Percentiles rank a stretch among this genome's conserved stretches.
Evolutionary conservation across 1,140 invertebrate genomes (phyloP).

Genomic region (Eubasilissa regina): DNA sequence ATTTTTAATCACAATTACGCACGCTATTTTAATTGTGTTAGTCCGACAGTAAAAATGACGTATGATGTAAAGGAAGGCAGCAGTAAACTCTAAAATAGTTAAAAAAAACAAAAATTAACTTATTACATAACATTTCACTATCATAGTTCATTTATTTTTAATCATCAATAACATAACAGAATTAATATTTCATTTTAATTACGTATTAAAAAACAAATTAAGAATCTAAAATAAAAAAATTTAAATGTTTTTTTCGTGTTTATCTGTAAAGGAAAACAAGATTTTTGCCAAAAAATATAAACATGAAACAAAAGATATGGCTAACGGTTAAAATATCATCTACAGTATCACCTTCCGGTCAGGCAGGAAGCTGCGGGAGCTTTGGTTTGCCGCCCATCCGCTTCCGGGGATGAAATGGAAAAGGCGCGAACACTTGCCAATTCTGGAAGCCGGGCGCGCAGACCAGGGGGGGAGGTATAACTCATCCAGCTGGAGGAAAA

Average conservation of each 20-base stretch:
- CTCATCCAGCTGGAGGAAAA: constrained; percentile 23
- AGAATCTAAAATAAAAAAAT: too few relatives aligned
- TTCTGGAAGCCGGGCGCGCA: constrained; percentile 17
- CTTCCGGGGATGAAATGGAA: constrained; percentile 40
- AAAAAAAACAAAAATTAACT: too few relatives aligned
- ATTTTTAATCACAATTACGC: too few relatives aligned
- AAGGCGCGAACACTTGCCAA: constrained; percentile 42
- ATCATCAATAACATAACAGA: too few relatives aligned
- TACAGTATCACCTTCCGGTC: constrained; percentile 43
- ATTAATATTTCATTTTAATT: too few relatives aligned
- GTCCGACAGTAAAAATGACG: too few relatives aligned
- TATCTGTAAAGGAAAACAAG: constrained; percentile 4
- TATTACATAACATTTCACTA: too few relatives aligned
- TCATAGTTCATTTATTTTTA: too few relatives aligned
- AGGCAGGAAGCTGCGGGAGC: constrained; percentile 40
- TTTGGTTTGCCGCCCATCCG: constrained; percentile 37
- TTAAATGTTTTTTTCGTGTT: not conserved
- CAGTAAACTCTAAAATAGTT: too few relatives aligned
- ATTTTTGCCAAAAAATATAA: not conserved
- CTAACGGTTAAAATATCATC: constrained; percentile 42
- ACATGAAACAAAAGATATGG: constrained; percentile 34
- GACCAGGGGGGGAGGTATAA: constrained; percentile 21
- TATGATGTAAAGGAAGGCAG: too few relatives aligned
- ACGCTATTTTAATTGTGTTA: too few relatives aligned
- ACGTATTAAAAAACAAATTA: too few relatives aligned